Base-by-base conservation (phyloP, 2,888 invertebrate genomes). In the Scrobipalpa atriplicella region DNA sequence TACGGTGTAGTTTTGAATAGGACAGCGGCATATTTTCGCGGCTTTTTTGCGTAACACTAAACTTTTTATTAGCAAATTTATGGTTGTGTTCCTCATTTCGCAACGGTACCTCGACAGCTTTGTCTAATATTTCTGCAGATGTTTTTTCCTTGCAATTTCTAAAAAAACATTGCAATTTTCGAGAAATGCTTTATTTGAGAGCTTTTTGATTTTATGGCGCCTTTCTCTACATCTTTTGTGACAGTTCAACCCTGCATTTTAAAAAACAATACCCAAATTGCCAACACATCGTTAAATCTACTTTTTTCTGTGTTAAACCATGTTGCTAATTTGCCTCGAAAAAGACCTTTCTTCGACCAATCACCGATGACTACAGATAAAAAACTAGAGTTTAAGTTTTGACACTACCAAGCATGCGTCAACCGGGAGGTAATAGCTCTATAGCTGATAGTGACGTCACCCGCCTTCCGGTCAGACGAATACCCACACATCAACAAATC, bases 51-150 rank as follows among this genome's bases (percentile, higher is more conserved):
- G 66, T 70, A 70, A 68, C 70, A 74, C 76, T 77, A 77, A 78
- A 75, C 77, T 80, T 86, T 85, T 84, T 85, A 82, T 82, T 83
- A 76, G 76, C 74, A 78, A 83, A 83, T 84, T 86, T 87, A 87
- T 79, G 81, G 74, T 72, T 72, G 76, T 77, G 75, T 83, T 82
- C 78, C 75, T 72, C 73, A 75, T 84, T 85, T 79, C 72, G 84
- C 85, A 89, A 89, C 87, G 88, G 89, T 85, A 84, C 84, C 75
- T 74, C 67, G 69, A 70, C 70, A 71, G 79, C 75, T 80, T 87
- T 88, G 85, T 88, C 80, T 83, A 82, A 74, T 73, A 75, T 74
- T 76, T 71, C 71, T 78, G 79, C 87, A 86, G 81, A 85, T 87
- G 85, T 78, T 83, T 86, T 78, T 78, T 78, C 75, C 65, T 65